Evolutionary conservation across 2,888 invertebrate species (phyloP).

Genomic region (Conops quadrifasciatus): DNA sequence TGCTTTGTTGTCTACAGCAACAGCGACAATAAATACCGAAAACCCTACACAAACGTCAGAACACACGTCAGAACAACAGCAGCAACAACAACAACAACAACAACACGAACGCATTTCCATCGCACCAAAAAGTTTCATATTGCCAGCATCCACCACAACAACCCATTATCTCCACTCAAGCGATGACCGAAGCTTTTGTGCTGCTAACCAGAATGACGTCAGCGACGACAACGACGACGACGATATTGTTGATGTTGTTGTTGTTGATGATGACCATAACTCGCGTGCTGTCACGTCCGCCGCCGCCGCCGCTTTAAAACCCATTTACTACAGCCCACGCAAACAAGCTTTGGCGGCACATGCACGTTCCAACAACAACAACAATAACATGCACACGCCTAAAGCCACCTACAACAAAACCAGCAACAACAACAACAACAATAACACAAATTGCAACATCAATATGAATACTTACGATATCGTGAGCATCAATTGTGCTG

Average conservation of each 20-base stretch:
- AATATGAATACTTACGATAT: background rate
- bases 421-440: slow-evolving; percentile 24
- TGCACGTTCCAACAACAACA: slow-evolving; percentile 31
- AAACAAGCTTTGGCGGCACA: slow-evolving; percentile 34
- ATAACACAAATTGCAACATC: slow-evolving; percentile 19
- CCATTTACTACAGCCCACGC: slow-evolving; percentile 44
- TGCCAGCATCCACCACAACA: background rate
- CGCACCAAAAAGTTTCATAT: background rate
- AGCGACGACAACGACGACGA: background rate
- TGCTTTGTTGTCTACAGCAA: background rate
- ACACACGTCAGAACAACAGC: background rate
- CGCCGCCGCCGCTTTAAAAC: slow-evolving; percentile 7
- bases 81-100: slow-evolving; percentile 9
- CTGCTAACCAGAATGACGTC: slow-evolving; percentile 36
- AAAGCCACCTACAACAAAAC: background rate
- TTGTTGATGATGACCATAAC: background rate
- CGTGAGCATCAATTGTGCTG: background rate
- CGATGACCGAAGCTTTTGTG: slow-evolving; percentile 49
- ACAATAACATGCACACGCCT: slow-evolving; percentile 9
- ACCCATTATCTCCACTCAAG: slow-evolving; percentile 52
- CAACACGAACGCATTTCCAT: slow-evolving; percentile 1
- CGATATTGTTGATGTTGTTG: slow-evolving; percentile 2
- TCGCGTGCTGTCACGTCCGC: slow-evolving; percentile 15
- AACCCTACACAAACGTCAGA: slow-evolving; percentile 16
- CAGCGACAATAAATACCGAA: slow-evolving; percentile 16